Evolutionary conservation across 2,888 invertebrate species (phyloP), one percentile per base, ranked within the genome.

Genomic region (Stenotaenia linearis): DNA sequence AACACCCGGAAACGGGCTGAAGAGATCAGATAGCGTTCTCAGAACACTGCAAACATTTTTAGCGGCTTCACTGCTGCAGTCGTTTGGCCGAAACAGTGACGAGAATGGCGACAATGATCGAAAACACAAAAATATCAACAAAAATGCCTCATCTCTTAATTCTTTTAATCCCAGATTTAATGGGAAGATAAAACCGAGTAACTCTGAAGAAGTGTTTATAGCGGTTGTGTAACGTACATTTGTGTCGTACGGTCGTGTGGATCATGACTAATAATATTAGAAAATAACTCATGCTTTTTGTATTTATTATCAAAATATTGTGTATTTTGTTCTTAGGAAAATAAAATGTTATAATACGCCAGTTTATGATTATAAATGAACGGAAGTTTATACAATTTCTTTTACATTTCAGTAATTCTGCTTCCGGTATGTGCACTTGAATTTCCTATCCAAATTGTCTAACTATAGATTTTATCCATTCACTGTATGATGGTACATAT

Each of bases 401-500:
- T n/a, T n/a, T n/a, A n/a, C n/a, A n/a, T n/a, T n/a, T n/a, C n/a
- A n/a, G n/a, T n/a, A n/a, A n/a, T n/a, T n/a, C n/a, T n/a, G n/a
- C n/a, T n/a, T n/a, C n/a, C n/a, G 32, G 4, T 32, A 32, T 32
- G 32, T 32, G 32, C 32, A 32, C 9, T 32, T 32, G 32, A 32
- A 23, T 9, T 25, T 69, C 25, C 6, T 74, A 79, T 0, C 75
- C 56, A 75, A 35, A 75, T 75, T 15, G 18, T 28, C 83, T 77
- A 40, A 85, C 83, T 0, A 83, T 83, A 15, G 84, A 83, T 61
- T 84, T 83, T 77, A 87, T 85, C 86, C 86, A 87, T 32, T 82
- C 82, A 45, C 83, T 82, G 80, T 84, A 86, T 75, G 84, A 84
- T 12, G 83, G 83, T 1, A 86, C 85, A 23, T 84, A 82, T 2